Conservation (phyloP, 2,797 vertebrate species). For the Danionella dracula region DNA sequence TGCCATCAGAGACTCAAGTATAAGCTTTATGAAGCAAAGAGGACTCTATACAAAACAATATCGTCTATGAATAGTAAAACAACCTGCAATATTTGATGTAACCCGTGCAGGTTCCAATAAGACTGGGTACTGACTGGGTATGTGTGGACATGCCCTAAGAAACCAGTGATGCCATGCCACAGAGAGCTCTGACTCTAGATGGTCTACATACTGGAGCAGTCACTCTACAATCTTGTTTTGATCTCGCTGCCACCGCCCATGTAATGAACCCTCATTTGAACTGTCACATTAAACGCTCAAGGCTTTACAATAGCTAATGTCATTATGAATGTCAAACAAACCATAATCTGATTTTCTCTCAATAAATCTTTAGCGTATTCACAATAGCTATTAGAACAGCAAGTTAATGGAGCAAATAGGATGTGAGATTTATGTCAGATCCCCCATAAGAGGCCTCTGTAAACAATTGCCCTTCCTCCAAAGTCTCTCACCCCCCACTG, state of each 20-base stretch:
- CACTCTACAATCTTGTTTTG: neutral
- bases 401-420: constrained; percentile 5
- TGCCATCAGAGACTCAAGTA: no score
- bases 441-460: constrained; percentile 12
- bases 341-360: neutral
- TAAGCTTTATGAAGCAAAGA: no score
- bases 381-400: neutral
- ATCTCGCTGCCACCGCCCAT: neutral
- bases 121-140: no score
- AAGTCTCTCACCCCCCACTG: neutral
- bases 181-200: neutral
- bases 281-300: neutral
- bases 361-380: neutral
- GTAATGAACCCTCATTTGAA: neutral
- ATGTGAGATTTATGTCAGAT: constrained; percentile 11
- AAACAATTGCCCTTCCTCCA: neutral
- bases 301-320: neutral
- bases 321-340: neutral
- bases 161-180: neutral
- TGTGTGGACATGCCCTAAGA: no score
- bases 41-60: no score
- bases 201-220: neutral
- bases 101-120: no score
- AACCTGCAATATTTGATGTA: no score
- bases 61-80: no score